A percentile compares a stretch with the other conserved stretches of the same genome.
phyloP scores from a whole-genome alignment of 2,113 vertebrate species.

The Colossoma macropomum region DNA sequence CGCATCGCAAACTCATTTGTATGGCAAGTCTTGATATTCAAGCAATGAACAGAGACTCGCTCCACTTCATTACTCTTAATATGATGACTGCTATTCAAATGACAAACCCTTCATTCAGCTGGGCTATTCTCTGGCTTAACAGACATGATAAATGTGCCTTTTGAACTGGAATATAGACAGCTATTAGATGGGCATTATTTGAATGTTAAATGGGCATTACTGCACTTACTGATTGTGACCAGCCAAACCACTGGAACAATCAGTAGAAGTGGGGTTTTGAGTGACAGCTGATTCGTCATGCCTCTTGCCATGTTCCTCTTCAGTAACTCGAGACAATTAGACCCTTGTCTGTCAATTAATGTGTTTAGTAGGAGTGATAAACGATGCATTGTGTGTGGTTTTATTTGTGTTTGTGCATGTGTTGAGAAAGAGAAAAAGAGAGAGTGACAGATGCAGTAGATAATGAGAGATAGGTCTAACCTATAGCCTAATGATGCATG shows the following conservation, averaged over 20 bases:
- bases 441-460: neutral
- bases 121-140: slow-evolving; percentile 39
- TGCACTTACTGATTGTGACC: slow-evolving; percentile 31
- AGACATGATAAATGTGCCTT: slow-evolving; percentile 54
- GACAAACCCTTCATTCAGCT: slow-evolving; percentile 41
- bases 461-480: neutral
- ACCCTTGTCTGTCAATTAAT: slow-evolving; percentile 52
- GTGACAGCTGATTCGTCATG: slow-evolving; percentile 54
- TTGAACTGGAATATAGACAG: slow-evolving; percentile 56
- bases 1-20: slow-evolving; percentile 39
- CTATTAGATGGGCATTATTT: slow-evolving; percentile 56
- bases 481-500: neutral
- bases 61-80: slow-evolving; percentile 48
- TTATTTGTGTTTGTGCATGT: slow-evolving; percentile 36
- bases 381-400: slow-evolving; percentile 22
- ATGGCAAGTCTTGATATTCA: slow-evolving; percentile 37
- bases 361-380: slow-evolving; percentile 44
- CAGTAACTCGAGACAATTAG: slow-evolving; percentile 54
- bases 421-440: neutral
- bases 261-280: slow-evolving; percentile 41
- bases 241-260: slow-evolving; percentile 43
- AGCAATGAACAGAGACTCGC: slow-evolving; percentile 38
- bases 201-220: slow-evolving; percentile 44
- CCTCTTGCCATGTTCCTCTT: slow-evolving; percentile 49
- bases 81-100: slow-evolving; percentile 49